A percentile compares a stretch with the other conserved stretches of the same genome.
Evolutionary conservation across 2,797 vertebrate species (phyloP).

Genomic region (Pitangus sulphuratus): DNA sequence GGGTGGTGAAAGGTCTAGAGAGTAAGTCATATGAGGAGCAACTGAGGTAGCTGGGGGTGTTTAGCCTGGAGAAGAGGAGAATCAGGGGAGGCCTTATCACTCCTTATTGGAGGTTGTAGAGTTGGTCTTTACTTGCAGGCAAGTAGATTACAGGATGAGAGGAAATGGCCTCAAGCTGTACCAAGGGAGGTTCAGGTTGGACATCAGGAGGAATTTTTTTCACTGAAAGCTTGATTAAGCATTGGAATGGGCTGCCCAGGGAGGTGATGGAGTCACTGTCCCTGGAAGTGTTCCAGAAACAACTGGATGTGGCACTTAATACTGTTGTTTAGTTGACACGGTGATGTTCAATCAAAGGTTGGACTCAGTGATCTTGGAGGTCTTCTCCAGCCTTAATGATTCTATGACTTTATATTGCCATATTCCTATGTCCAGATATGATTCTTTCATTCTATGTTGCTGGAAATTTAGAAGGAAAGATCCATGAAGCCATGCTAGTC

Average conservation of each 20-base stretch:
- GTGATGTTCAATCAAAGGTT: not conserved
- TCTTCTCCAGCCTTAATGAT: not conserved
- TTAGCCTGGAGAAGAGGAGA: not conserved
- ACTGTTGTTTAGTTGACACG: not conserved
- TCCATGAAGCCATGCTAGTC: not conserved
- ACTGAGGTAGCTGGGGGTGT: not conserved
- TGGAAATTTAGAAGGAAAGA: not conserved
- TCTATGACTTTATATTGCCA: not conserved
- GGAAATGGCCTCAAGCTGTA: not conserved
- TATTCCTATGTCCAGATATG: not conserved
- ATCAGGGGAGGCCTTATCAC: not conserved
- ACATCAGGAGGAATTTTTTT: not conserved
- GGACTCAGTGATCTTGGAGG: accelerated
- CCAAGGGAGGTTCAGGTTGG: not conserved
- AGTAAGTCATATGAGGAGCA: not conserved
- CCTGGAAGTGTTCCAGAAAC: not conserved
- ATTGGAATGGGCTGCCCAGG: not conserved
- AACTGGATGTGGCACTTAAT: not conserved
- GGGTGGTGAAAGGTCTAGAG: not conserved
- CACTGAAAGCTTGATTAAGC: not conserved
- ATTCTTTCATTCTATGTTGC: not conserved
- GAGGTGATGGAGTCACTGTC: not conserved
- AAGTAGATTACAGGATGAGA: not conserved
- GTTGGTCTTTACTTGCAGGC: not conserved
- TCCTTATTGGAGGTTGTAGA: not conserved